These are phyloP conservation scores for Leptinotarsa texana DNA, from an alignment of 1,140 invertebrate species.

Conservation along the genomic window DNA sequence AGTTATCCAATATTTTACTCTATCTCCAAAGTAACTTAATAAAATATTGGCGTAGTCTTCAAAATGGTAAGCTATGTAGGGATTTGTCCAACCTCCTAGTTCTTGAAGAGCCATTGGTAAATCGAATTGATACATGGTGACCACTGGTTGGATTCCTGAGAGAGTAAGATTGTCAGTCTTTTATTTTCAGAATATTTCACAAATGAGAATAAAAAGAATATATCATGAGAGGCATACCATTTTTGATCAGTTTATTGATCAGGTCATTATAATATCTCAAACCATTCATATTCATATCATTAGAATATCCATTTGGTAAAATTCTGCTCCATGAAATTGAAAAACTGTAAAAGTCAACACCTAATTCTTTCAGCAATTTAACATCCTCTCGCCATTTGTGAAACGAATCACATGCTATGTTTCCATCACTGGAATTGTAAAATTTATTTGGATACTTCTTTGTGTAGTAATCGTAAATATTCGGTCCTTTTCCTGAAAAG, in stretches of 20 bases:
- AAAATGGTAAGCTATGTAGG: slow-evolving; percentile 30
- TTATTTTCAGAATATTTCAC: no score
- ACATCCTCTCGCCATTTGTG: slow-evolving; percentile 63
- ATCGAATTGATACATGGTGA: slow-evolving; percentile 55
- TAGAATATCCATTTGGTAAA: slow-evolving; percentile 45
- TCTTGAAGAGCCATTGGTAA: slow-evolving; percentile 48
- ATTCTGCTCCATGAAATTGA: slow-evolving; percentile 65
- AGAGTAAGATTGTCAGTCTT: neutral
- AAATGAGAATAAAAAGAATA: no score
- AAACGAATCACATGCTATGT: slow-evolving; percentile 57
- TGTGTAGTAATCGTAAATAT: slow-evolving; percentile 63
- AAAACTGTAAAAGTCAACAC: slow-evolving; percentile 60
- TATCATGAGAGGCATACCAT: slow-evolving; percentile 45
- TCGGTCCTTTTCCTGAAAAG: slow-evolving; percentile 55
- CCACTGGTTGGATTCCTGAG: slow-evolving; percentile 63
- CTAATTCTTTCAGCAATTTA: slow-evolving; percentile 56
- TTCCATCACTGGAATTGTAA: slow-evolving; percentile 9
- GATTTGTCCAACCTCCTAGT: slow-evolving; percentile 50
- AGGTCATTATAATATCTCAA: slow-evolving; percentile 68
- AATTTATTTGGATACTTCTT: slow-evolving; percentile 54
- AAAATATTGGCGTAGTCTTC: slow-evolving; percentile 51
- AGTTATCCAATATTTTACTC: slow-evolving; percentile 34
- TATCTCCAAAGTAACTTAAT: slow-evolving; percentile 32
- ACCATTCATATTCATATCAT: slow-evolving; percentile 63
- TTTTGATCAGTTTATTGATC: slow-evolving; percentile 62